Conservation (phyloP, 2,113 vertebrate genomes). For the Apodemus sylvaticus region DNA sequence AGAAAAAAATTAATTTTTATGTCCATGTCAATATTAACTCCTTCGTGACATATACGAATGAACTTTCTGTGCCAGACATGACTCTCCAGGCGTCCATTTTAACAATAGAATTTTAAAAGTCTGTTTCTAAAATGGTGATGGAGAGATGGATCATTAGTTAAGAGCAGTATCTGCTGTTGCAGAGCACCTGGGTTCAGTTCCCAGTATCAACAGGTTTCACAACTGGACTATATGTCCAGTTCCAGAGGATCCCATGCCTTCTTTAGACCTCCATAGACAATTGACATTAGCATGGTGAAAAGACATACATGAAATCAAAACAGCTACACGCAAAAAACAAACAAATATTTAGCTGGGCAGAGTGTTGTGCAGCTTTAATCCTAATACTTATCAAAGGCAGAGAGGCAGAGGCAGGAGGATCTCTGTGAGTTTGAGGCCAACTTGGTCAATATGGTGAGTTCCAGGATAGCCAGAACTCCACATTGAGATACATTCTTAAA, state of each 20-base stretch:
- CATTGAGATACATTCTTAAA: background rate
- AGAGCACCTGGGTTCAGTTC: background rate
- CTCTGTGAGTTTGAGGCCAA: background rate
- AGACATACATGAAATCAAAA: background rate
- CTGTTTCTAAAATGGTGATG: background rate
- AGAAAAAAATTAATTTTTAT: conserved; percentile 14
- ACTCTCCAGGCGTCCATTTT: background rate
- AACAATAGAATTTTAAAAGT: background rate
- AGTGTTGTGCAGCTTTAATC: background rate
- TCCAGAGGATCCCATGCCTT: background rate
- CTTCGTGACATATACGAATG: background rate
- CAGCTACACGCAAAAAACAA: background rate
- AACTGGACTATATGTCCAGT: background rate
- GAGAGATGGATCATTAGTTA: background rate
- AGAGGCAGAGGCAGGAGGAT: background rate
- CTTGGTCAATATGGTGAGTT: background rate
- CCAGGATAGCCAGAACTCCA: background rate
- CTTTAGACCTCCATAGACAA: background rate
- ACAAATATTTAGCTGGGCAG: background rate
- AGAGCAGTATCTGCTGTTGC: background rate
- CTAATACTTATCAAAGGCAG: background rate
- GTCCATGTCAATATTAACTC: conserved; percentile 14
- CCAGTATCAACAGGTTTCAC: background rate
- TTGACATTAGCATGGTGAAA: background rate
- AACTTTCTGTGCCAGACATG: background rate